These are phyloP conservation scores for Darevskia nairensis DNA, from an alignment of 2,797 vertebrate genomes.

Conservation along the genomic window DNA sequence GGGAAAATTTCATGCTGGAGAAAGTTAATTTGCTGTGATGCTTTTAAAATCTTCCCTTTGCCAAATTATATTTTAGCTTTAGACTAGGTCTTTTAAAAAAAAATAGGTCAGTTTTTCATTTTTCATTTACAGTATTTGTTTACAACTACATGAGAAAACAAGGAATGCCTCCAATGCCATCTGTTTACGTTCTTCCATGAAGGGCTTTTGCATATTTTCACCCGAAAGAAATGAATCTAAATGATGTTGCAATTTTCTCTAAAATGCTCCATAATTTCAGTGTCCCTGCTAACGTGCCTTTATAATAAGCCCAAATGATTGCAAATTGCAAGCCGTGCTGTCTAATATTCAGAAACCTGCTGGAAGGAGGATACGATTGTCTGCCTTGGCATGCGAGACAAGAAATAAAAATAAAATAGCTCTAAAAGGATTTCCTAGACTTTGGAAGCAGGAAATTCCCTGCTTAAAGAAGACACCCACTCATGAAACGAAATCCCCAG, in stretches of 20 bases:
- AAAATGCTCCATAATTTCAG: constrained; percentile 72
- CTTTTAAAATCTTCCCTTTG: constrained; percentile 44
- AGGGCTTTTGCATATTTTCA: constrained; percentile 65
- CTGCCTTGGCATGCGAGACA: constrained; percentile 29
- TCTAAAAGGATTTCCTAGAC: constrained; percentile 27
- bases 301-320: constrained; percentile 63
- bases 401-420: not conserved
- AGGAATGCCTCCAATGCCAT: constrained; percentile 68
- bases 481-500: not conserved
- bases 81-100: constrained; percentile 61
- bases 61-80: constrained; percentile 62
- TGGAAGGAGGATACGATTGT: constrained; percentile 30
- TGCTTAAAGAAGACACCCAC: not conserved
- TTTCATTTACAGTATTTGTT: constrained; percentile 75
- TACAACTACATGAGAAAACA: constrained; percentile 69
- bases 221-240: constrained; percentile 60
- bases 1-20: not conserved
- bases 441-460: not conserved
- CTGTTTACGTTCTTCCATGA: constrained; percentile 65
- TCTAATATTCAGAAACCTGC: constrained; percentile 38
- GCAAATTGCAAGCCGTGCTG: constrained; percentile 52
- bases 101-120: constrained; percentile 57
- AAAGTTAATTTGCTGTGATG: constrained; percentile 14
- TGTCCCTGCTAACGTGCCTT: constrained; percentile 60
- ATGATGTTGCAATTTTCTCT: constrained; percentile 68